Evolutionary conservation across 2,888 invertebrate species (phyloP).

Genomic region (Pollenia angustigena): DNA sequence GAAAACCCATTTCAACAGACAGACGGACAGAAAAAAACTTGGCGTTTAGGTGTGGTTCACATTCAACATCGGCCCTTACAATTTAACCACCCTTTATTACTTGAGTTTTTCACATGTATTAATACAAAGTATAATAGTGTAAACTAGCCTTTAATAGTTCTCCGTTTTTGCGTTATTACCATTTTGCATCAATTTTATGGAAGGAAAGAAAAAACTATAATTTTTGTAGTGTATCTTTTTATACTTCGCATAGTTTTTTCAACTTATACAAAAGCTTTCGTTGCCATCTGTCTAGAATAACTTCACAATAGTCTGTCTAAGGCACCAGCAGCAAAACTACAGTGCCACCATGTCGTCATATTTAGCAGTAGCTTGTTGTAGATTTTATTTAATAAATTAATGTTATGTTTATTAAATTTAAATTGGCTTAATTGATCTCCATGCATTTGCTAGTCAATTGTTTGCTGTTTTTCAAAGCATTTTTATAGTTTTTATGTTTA

Average conservation of each 20-base stretch:
- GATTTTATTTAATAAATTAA: slow-evolving; percentile 82
- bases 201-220: neutral
- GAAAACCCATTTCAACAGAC: too few species aligned
- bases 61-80: too few species aligned
- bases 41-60: too few species aligned
- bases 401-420: slow-evolving; percentile 84
- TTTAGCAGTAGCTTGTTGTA: slow-evolving; percentile 21
- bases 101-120: too few species aligned
- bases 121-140: too few species aligned
- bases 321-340: neutral
- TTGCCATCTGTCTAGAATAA: neutral
- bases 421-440: slow-evolving; percentile 85
- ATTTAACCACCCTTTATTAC: too few species aligned
- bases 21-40: too few species aligned
- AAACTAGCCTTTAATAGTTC: too few species aligned
- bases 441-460: slow-evolving; percentile 75
- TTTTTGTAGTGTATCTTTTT: neutral
- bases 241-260: neutral
- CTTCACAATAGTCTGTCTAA: neutral
- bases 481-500: neutral
- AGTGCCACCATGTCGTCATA: neutral
- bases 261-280: neutral
- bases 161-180: too few species aligned
- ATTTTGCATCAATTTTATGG: too few species aligned
- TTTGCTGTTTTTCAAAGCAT: neutral